Evolutionary conservation across 2,113 vertebrate species (phyloP).

Genomic region (Lasiurus cinereus): DNA sequence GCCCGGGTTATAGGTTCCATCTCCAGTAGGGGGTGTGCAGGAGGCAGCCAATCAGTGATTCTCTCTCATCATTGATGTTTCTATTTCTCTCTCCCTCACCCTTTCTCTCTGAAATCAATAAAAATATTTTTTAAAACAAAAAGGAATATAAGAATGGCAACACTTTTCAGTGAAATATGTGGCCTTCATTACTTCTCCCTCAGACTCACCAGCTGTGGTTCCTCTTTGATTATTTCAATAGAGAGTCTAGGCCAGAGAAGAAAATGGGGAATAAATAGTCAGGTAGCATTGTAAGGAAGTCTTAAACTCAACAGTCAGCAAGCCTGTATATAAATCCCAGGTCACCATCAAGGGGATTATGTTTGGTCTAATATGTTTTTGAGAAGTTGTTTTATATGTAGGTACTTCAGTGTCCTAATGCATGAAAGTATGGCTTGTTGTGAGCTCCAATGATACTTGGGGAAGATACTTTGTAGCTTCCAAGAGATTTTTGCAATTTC

Average conservation of each 20-base stretch:
- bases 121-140: background rate
- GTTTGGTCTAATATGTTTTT: background rate
- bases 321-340: background rate
- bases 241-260: background rate
- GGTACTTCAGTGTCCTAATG: background rate
- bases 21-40: too few relatives aligned
- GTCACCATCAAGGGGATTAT: background rate
- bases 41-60: too few relatives aligned
- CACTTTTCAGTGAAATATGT: background rate
- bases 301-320: background rate
- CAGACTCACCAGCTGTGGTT: background rate
- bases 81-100: too few relatives aligned
- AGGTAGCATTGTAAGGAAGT: background rate
- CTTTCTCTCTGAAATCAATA: too few relatives aligned
- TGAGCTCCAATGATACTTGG: background rate
- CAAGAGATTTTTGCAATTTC: background rate
- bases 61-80: too few relatives aligned
- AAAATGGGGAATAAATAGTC: background rate
- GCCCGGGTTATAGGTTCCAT: too few relatives aligned
- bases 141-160: background rate
- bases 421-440: background rate
- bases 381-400: background rate
- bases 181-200: background rate
- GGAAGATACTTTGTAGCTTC: background rate
- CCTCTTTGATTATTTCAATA: background rate